Base-by-base conservation (phyloP, 2,888 invertebrate species). In the Thera obeliscata region DNA sequence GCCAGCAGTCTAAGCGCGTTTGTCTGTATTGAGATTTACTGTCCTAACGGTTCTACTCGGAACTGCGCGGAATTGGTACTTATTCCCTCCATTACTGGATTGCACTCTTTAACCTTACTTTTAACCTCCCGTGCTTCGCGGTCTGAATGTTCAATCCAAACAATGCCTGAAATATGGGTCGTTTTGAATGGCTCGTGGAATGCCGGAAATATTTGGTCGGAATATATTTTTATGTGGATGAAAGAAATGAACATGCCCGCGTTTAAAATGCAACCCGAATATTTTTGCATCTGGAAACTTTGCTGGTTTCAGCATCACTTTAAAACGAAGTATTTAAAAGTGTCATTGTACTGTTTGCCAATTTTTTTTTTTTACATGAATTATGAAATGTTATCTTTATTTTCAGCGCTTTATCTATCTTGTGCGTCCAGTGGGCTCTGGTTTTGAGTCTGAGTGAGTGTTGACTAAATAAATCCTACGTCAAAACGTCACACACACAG, bases 1-100 rank as follows among this genome's bases (percentile, higher is more conserved):
- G 86, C 87, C 87, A 87, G 77, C 69, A 76, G 75, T 80, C 77
- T 79, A 75, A 83, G 78, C 81, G 81, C 83, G 82, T 83, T 83
- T 80, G 82, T 74, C 78, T 76, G 80, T 83, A 87, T 87, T 85
- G 85, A 87, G 88, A 88, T 88, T 88, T 87, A 88, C 85, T 81
- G 82, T 78, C 75, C 77, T 75, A 79, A 80, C 75, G 76, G 72
- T 76, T 78, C 67, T 67, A 48, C 59, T 73, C 68, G 74, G 70
- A 74, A 74, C 71, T 76, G 66, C 69, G 75, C 72, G 69, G 73
- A 72, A 75, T 74, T 75, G 71, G 61, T 70, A 61, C 69, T 69
- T 63, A 67, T 64, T 60, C 64, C 55, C 61, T 55, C 65, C 71
- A 71, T 74, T 74, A 74, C 72, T 64, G 66, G 60, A 72, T 70